Conservation (phyloP, 1,140 invertebrate species). For the Lepidurus arcticus region DNA sequence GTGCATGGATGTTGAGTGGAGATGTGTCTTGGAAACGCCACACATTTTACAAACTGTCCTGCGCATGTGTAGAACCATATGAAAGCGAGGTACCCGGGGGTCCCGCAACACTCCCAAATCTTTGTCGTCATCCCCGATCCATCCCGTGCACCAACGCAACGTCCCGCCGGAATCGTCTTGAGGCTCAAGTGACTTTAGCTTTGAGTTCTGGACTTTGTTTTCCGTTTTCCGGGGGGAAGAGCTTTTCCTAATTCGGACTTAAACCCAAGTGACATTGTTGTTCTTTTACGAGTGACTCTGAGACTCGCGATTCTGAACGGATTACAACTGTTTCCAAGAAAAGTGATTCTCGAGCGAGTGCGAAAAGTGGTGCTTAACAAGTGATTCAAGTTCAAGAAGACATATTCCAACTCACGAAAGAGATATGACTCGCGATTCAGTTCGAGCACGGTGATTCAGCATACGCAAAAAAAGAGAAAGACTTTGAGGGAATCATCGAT, state of each 20-base stretch:
- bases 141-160: not conserved
- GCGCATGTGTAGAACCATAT: conserved; percentile 14
- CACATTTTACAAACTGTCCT: not conserved
- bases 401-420: too few species aligned
- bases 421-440: too few species aligned
- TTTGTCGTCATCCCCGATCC: conserved; percentile 17
- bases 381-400: too few species aligned
- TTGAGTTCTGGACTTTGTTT: not conserved
- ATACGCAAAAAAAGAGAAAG: not conserved
- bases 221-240: not conserved
- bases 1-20: not conserved
- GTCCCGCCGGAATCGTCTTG: not conserved
- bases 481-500: not conserved
- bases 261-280: too few species aligned
- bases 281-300: too few species aligned
- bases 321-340: too few species aligned
- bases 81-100: not conserved
- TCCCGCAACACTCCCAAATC: not conserved
- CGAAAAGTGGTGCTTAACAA: too few species aligned
- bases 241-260: too few species aligned
- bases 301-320: too few species aligned
- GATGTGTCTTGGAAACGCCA: not conserved
- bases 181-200: not conserved
- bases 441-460: not conserved
- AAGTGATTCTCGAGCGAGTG: too few species aligned